Base-by-base conservation (phyloP, 1,140 invertebrate species). In the Zaprionus lachaisei region DNA sequence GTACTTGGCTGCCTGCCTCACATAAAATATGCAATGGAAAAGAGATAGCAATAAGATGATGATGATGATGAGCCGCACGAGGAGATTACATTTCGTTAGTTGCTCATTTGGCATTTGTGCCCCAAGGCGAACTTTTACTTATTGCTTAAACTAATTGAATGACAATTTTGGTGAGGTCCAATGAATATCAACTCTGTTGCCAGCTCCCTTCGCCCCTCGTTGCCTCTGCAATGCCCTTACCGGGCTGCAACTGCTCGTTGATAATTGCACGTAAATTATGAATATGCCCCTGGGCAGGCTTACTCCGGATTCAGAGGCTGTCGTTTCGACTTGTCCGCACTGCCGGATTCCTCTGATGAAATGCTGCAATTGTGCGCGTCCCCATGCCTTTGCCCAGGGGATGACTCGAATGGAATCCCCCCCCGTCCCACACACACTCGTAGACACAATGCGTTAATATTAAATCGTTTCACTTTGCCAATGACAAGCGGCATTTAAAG, bases 261-360 rank as follows among this genome's bases (percentile, higher is more conserved):
- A 64, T 79, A 72, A 84, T 81, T 84, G 74, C 79, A 74, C 55
- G 55, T 76, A 55, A 85, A 83, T 83, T 85, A 80, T 81, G 72
- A 79, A 80, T 79, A 63, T 55, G 55, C 57, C 69, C 76, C 24
- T 5, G 57, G 49, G 79, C 31, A 37, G 31, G 31, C 41, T 54
- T 61, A 22, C 34, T 41, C 49, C 58, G 72, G 54, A 70, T 75
- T 41, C 72, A 22, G 60, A 37, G 20, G 17, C 72, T 41, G 64
- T 65, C 37, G 41, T 60, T 15, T 15, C 64, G 34, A 58, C 63
- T 73, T 47, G 41, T 49, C 44, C 44, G 44, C n/a, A 47, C 57
- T 12, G 47, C 58, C 72, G 72, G 38, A 70, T 58, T 54, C 31
- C 67, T n/a, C 41, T 51, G 66, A 57, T 64, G 67, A 41, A 69